Evolutionary conservation across 2,888 invertebrate species (phyloP).

Genomic region (Cryptus viduatorius): DNA sequence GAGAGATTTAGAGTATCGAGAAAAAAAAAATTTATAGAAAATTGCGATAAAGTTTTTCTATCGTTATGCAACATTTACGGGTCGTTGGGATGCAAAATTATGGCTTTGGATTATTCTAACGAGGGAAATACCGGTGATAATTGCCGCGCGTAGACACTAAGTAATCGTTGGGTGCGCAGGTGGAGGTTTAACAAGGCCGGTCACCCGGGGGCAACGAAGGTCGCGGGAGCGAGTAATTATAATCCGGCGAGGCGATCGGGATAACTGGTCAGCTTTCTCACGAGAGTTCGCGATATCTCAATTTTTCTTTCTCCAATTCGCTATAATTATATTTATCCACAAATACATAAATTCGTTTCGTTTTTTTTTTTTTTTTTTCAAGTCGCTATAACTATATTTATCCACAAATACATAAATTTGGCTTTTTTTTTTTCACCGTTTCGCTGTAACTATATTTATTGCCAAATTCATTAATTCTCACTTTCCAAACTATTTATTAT

Average conservation of each 20-base stretch:
- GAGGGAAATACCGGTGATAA: conserved; percentile 5
- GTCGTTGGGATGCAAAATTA: background rate
- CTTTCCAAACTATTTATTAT: background rate
- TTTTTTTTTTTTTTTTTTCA: background rate
- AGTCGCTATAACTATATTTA: conserved; percentile 15
- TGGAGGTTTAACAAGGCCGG: conserved; percentile 1
- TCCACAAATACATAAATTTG: background rate
- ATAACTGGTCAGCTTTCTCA: conserved; percentile 31
- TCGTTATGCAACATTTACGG: background rate
- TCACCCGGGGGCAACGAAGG: conserved; percentile 16
- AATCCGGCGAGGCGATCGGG: conserved; percentile 20
- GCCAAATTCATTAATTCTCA: too few relatives aligned
- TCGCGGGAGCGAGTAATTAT: conserved; percentile 22
- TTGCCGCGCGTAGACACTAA: background rate
- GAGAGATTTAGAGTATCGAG: background rate
- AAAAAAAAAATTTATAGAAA: background rate
- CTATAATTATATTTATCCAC: conserved; percentile 3
- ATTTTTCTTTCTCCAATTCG: background rate
- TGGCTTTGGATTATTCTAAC: background rate
- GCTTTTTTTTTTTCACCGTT: too few relatives aligned
- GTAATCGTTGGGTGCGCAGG: background rate
- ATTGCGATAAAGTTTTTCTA: conserved; percentile 18
- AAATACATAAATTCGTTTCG: too few relatives aligned
- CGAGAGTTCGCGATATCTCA: background rate
- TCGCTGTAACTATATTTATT: too few relatives aligned